Evolutionary conservation across 1,140 invertebrate genomes (phyloP).

Genomic region (Pachypeltis micranthus): DNA sequence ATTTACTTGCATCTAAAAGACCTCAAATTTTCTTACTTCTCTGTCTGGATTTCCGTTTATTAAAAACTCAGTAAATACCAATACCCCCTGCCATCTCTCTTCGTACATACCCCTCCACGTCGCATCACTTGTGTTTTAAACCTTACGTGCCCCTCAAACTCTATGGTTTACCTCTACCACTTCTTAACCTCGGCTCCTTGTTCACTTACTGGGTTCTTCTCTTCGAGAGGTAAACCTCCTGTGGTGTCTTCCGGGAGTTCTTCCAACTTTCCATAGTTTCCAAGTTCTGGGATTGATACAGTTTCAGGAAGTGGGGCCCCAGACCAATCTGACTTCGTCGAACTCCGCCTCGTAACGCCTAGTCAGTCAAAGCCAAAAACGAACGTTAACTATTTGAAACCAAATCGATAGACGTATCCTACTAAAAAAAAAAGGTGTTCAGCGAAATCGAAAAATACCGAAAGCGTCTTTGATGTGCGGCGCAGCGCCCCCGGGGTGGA

Average conservation of each 20-base stretch:
- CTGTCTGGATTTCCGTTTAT: too few relatives aligned
- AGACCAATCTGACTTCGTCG: background rate
- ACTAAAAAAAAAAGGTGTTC: too few relatives aligned
- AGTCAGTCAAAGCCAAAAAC: background rate
- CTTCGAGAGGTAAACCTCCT: constrained; percentile 6
- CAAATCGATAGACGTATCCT: too few relatives aligned
- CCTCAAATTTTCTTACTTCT: too few relatives aligned
- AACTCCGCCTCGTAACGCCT: background rate
- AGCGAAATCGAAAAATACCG: background rate
- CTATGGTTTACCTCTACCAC: too few relatives aligned
- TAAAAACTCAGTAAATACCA: too few relatives aligned
- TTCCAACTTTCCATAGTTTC: constrained; percentile 1
- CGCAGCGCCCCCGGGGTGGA: constrained; percentile 21
- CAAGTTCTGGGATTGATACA: constrained; percentile 9
- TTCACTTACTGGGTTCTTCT: constrained; percentile 14
- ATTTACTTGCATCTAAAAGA: too few relatives aligned
- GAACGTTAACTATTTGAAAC: background rate
- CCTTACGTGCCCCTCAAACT: too few relatives aligned
- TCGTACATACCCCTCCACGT: too few relatives aligned
- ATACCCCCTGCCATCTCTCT: too few relatives aligned
- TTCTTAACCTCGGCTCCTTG: too few relatives aligned
- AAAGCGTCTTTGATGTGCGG: constrained; percentile 22
- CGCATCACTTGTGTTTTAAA: too few relatives aligned
- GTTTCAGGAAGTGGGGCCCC: constrained; percentile 15
- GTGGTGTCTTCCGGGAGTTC: constrained; percentile 10